These are phyloP conservation scores for Boleophthalmus pectinirostris DNA, from an alignment of 2,113 vertebrate species.

Conservation along the genomic window DNA sequence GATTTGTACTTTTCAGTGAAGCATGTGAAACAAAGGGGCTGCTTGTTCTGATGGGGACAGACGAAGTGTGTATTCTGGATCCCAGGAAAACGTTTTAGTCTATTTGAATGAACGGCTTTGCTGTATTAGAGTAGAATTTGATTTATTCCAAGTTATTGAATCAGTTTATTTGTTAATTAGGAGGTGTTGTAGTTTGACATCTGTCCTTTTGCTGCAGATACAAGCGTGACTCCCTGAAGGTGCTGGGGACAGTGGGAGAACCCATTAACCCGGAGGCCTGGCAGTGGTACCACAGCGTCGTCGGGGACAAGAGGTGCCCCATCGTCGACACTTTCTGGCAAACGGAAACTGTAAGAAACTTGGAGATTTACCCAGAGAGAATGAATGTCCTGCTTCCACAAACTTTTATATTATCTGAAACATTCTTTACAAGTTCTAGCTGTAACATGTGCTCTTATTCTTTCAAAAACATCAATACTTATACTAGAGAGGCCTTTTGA, in stretches of 20 bases:
- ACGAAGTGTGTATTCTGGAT: too few relatives aligned
- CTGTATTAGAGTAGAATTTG: too few relatives aligned
- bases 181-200: background rate
- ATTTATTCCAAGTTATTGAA: too few relatives aligned
- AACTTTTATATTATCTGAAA: too few relatives aligned
- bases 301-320: conserved; percentile 89
- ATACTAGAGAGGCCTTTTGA: too few relatives aligned
- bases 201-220: conserved; percentile 70
- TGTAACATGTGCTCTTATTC: background rate
- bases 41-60: too few relatives aligned
- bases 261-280: conserved; percentile 98
- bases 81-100: too few relatives aligned
- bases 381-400: too few relatives aligned
- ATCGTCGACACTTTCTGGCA: conserved; percentile 99
- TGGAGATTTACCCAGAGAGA: background rate
- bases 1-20: too few relatives aligned
- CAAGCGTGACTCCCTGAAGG: conserved; percentile 87
- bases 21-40: too few relatives aligned
- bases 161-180: background rate
- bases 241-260: conserved; percentile 93
- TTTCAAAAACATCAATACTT: too few relatives aligned
- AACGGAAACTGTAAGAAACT: conserved; percentile 90
- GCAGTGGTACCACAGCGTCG: conserved; percentile 93
- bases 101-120: too few relatives aligned
- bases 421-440: background rate